Conservation (phyloP, 2,113 vertebrate species). For the Halcyon malimbica region DNA sequence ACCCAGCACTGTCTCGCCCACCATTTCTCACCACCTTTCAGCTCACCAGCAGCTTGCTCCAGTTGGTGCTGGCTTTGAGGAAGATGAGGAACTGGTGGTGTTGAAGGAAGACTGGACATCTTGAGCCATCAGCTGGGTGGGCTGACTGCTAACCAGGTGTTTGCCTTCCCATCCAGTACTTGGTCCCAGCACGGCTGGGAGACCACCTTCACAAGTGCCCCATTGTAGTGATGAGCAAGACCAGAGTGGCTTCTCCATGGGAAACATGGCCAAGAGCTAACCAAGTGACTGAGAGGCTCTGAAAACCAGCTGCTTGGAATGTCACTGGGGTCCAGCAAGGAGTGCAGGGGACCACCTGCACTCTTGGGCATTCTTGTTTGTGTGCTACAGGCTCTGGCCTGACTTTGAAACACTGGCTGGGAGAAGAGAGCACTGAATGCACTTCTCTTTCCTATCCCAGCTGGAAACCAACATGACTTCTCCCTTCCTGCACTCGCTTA, state of each 20-base stretch:
- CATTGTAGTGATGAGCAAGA: accelerated
- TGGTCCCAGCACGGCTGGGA: accelerated
- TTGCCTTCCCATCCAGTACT: accelerated
- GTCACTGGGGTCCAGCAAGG: not conserved
- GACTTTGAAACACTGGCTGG: not conserved
- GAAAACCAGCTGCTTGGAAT: not conserved
- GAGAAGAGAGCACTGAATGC: not conserved
- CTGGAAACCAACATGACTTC: not conserved
- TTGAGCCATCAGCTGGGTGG: not conserved
- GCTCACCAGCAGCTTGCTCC: not conserved
- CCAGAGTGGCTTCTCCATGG: not conserved
- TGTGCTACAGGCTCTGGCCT: accelerated
- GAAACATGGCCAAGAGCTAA: not conserved
- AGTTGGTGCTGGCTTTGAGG: not conserved
- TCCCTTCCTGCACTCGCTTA: not conserved
- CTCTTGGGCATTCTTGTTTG: accelerated
- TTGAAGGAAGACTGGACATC: not conserved
- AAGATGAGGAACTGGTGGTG: not conserved
- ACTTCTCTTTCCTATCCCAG: not conserved
- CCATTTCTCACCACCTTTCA: not conserved
- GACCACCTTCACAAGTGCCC: accelerated
- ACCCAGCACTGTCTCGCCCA: accelerated
- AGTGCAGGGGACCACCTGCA: not conserved
- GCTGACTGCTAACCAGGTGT: not conserved
- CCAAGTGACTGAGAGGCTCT: not conserved